Conservation (phyloP, 2,113 vertebrate species). For the Aegypius monachus region DNA sequence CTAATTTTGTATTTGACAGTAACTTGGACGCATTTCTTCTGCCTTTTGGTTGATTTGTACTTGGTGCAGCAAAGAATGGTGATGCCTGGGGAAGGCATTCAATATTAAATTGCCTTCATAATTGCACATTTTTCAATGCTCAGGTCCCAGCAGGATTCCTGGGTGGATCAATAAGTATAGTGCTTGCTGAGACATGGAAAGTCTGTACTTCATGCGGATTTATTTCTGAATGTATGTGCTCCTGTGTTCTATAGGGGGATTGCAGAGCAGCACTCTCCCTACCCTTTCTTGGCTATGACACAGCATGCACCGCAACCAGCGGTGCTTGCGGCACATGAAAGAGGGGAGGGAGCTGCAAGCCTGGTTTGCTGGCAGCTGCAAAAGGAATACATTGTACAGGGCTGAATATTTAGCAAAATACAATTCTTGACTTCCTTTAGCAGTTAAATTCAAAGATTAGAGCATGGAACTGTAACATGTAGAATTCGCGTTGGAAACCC, state of each 20-base stretch:
- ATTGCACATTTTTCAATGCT: rapidly evolving
- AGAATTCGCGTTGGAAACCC: background rate
- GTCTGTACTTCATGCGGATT: background rate
- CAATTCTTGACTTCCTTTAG: background rate
- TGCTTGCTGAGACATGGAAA: background rate
- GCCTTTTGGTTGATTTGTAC: background rate
- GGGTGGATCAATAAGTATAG: background rate
- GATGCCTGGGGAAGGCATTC: background rate
- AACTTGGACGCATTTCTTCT: rapidly evolving
- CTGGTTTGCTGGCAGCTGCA: background rate
- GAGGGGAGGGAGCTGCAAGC: background rate
- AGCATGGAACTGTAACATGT: background rate
- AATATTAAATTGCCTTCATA: background rate
- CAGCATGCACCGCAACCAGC: background rate
- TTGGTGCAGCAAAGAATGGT: rapidly evolving
- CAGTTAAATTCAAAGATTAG: background rate
- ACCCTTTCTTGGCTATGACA: background rate
- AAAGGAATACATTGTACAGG: background rate
- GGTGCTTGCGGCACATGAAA: rapidly evolving
- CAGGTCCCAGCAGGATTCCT: background rate
- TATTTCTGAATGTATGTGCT: rapidly evolving
- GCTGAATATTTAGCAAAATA: background rate
- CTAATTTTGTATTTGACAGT: too few relatives aligned
- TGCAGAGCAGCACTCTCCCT: background rate
- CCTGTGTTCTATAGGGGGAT: background rate